These are phyloP conservation scores for Acromyrmex charruanus DNA, from an alignment of 1,140 invertebrate species.

Conservation along the genomic window DNA sequence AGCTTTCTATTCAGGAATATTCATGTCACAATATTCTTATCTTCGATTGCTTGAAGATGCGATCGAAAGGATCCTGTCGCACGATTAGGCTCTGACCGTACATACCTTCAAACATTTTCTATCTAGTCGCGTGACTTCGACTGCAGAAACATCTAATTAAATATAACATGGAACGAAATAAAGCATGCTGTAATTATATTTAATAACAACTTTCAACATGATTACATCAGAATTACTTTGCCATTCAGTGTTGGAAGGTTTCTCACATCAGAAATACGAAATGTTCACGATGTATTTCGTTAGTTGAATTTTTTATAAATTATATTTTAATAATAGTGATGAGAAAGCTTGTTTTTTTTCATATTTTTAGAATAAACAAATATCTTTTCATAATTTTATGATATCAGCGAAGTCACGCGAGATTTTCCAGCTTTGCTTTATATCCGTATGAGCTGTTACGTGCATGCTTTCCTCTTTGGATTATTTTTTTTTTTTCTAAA, in stretches of 20 bases:
- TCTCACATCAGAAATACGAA: neutral
- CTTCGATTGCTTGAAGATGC: slow-evolving; percentile 5
- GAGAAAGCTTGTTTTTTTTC: neutral
- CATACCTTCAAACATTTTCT: slow-evolving; percentile 36
- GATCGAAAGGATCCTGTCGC: neutral
- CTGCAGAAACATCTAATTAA: slow-evolving; percentile 21
- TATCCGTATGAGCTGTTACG: slow-evolving; percentile 67
- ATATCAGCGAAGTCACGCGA: slow-evolving; percentile 51
- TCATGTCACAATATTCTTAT: slow-evolving; percentile 12
- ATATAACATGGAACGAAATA: slow-evolving; percentile 4
- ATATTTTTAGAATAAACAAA: neutral
- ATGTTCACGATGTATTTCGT: neutral
- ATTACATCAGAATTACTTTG: neutral
- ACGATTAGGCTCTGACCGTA: slow-evolving; percentile 18
- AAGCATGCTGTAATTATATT: slow-evolving; percentile 13
- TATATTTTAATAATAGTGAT: neutral
- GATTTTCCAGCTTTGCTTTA: slow-evolving; percentile 67
- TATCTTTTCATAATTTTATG: neutral
- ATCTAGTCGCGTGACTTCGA: slow-evolving; percentile 47
- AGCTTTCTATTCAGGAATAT: slow-evolving; percentile 15
- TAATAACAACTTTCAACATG: slow-evolving; percentile 3
- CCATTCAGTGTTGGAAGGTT: neutral
- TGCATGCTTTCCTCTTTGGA: slow-evolving; percentile 65
- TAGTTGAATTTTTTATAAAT: neutral
- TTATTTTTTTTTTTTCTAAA: slow-evolving; percentile 49